A percentile compares a stretch with the other conserved stretches of the same genome.
Evolutionary conservation across 2,113 vertebrate species (phyloP).

Genomic region (Heterotilapia buettikoferi): DNA sequence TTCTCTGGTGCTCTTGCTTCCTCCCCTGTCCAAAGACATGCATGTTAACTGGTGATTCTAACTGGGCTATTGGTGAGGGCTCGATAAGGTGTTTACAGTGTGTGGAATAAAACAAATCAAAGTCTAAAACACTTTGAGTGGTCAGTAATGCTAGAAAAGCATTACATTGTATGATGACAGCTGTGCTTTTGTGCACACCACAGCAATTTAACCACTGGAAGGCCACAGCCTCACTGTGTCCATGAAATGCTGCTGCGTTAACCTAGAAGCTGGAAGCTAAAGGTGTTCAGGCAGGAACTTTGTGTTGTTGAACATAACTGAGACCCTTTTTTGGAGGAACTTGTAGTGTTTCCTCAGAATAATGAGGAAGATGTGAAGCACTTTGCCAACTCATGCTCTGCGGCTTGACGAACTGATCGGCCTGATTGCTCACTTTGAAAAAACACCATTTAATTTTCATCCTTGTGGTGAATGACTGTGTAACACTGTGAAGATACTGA

Average conservation of each 20-base stretch:
- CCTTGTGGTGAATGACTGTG: not conserved
- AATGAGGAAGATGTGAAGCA: not conserved
- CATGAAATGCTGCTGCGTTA: not conserved
- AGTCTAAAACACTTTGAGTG: not conserved
- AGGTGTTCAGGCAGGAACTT: not conserved
- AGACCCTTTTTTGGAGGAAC: not conserved
- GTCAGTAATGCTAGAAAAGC: not conserved
- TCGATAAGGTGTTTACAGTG: not conserved
- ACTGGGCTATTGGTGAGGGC: not conserved
- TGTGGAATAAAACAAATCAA: not conserved
- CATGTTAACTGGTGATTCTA: not conserved
- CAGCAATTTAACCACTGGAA: not conserved
- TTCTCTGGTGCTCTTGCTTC: not conserved
- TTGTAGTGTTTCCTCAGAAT: not conserved
- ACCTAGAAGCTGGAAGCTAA: not conserved
- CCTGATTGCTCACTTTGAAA: not conserved
- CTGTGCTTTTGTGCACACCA: not conserved
- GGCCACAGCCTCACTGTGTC: not conserved
- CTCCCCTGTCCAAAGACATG: not conserved
- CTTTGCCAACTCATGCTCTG: not conserved
- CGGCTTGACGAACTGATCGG: not conserved
- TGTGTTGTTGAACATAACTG: not conserved
- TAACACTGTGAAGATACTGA: not conserved
- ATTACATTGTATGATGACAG: not conserved
- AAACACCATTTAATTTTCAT: not conserved